Evolutionary conservation across 2,113 vertebrate species (phyloP).

Genomic region (Sarotherodon lohbergeri): DNA sequence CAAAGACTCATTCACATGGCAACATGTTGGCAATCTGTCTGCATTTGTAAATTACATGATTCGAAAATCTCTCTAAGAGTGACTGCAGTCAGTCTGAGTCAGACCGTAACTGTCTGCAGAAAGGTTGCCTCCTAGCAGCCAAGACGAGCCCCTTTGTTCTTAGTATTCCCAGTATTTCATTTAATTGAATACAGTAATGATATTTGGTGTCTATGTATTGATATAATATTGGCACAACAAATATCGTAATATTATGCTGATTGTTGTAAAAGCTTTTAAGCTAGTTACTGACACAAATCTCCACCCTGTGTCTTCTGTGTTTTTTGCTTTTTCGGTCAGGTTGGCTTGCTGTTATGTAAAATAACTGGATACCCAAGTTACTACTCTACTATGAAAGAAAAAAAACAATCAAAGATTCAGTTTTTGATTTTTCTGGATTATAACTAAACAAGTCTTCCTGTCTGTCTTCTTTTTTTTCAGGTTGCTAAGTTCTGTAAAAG

Average conservation of each 20-base stretch:
- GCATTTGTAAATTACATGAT: background rate
- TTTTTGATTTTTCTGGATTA: background rate
- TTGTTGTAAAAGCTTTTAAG: background rate
- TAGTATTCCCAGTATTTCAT: background rate
- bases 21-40: background rate
- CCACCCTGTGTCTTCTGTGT: background rate
- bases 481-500: slow-evolving; percentile 73
- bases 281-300: background rate
- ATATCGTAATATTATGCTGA: background rate
- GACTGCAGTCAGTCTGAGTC: background rate
- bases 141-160: background rate
- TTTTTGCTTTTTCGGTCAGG: background rate
- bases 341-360: background rate
- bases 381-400: background rate
- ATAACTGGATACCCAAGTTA: background rate
- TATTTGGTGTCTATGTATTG: background rate
- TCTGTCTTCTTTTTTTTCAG: slow-evolving; percentile 51
- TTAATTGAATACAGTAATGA: background rate
- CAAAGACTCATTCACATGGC: background rate
- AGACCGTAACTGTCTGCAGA: background rate
- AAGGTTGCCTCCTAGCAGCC: background rate
- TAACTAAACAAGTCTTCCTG: background rate
- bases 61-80: background rate
- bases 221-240: background rate
- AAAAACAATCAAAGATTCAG: background rate